phyloP scores from a whole-genome alignment of 2,888 invertebrate genomes.

The Eristalinus aeneus region DNA sequence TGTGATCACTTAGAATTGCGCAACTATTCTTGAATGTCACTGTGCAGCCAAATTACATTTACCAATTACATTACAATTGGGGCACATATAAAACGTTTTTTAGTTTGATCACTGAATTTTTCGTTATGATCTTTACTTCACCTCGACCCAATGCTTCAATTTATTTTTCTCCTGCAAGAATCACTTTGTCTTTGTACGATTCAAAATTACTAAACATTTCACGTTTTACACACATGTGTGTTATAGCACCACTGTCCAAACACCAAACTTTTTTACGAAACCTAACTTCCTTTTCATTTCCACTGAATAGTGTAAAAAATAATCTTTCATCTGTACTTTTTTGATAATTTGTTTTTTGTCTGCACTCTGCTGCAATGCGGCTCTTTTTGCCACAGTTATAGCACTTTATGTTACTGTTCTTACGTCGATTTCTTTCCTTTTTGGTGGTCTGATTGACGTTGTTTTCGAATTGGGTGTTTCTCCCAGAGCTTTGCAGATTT shows the following conservation, averaged over 20 bases:
- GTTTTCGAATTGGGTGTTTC: too few species aligned
- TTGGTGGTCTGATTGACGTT: too few species aligned
- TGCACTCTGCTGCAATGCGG: too few species aligned
- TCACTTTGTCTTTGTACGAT: background rate
- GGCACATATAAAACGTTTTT: background rate
- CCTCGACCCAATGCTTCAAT: background rate
- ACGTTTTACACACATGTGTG: background rate
- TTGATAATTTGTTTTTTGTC: too few species aligned
- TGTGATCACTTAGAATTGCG: background rate
- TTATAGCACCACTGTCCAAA: background rate
- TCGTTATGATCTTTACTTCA: background rate
- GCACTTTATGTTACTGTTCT: too few species aligned
- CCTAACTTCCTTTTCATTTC: background rate
- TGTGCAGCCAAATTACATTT: slow-evolving; percentile 39
- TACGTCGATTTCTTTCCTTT: too few species aligned
- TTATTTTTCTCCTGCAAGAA: background rate
- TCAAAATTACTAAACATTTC: background rate
- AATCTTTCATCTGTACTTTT: too few species aligned
- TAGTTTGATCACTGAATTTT: background rate
- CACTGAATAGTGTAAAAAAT: background rate
- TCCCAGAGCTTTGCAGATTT: too few species aligned
- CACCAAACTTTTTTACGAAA: background rate
- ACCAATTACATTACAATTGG: slow-evolving; percentile 52
- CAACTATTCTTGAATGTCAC: slow-evolving; percentile 32
- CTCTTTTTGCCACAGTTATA: too few species aligned